These are phyloP conservation scores for Podilymbus podiceps DNA, from an alignment of 2,113 vertebrate species.

Conservation along the genomic window DNA sequence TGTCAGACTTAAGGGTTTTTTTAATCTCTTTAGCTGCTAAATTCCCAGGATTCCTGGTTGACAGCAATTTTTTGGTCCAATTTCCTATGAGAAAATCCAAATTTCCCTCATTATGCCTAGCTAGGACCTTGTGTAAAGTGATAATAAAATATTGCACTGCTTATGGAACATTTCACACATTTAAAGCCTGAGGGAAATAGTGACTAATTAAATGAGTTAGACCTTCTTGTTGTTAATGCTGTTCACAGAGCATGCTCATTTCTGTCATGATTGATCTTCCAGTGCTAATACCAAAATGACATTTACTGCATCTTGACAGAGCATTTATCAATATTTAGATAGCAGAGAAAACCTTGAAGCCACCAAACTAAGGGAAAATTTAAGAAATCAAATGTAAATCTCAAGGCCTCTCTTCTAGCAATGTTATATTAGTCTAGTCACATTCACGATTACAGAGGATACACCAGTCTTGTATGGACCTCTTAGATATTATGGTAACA, in stretches of 20 bases:
- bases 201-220: constrained; percentile 44
- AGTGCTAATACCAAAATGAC: not conserved
- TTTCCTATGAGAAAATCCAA: constrained; percentile 25
- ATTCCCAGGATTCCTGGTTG: constrained; percentile 23
- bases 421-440: not conserved
- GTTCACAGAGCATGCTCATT: not conserved
- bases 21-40: constrained; percentile 34
- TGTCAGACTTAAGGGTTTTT: not conserved
- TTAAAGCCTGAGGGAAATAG: constrained; percentile 25
- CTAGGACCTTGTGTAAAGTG: constrained; percentile 16
- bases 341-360: not conserved
- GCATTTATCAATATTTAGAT: not conserved
- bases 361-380: not conserved
- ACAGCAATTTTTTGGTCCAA: not conserved
- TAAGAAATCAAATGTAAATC: not conserved
- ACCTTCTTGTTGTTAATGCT: not conserved
- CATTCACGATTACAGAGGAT: not conserved
- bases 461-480: not conserved
- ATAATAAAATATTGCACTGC: constrained; percentile 33
- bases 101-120: not conserved
- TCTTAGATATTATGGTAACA: not conserved
- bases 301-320: not conserved
- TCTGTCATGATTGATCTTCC: constrained; percentile 6
- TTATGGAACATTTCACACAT: not conserved
- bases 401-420: not conserved